Conservation (phyloP, 2,113 vertebrate species). For the Charina bottae region DNA sequence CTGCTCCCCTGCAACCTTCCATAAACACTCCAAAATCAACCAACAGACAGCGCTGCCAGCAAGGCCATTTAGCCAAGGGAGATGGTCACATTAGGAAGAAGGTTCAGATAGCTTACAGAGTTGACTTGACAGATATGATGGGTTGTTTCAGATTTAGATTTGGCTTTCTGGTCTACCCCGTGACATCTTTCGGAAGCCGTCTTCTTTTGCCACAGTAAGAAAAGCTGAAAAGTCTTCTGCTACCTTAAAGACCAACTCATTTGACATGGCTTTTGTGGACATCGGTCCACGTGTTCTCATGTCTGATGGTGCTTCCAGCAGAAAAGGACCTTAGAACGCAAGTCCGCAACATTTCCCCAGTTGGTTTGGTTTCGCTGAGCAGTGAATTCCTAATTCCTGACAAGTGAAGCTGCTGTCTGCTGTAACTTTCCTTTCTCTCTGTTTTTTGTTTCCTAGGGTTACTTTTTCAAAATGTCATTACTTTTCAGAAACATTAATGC, state of each 20-base stretch:
- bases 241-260: too few relatives aligned
- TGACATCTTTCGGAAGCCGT: not conserved
- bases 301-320: not conserved
- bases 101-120: not conserved
- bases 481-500: conserved; percentile 41
- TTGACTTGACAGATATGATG: not conserved
- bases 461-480: conserved; percentile 39
- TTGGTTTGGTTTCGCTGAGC: conserved; percentile 35
- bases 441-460: conserved; percentile 60
- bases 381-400: conserved; percentile 30
- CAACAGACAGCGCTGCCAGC: not conserved
- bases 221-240: too few relatives aligned
- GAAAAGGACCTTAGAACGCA: not conserved
- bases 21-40: too few relatives aligned
- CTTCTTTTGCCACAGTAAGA: too few relatives aligned
- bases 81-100: not conserved
- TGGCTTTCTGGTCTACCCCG: too few relatives aligned
- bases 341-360: conserved; percentile 15
- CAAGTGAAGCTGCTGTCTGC: conserved; percentile 42
- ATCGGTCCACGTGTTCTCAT: not conserved
- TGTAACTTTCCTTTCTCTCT: conserved; percentile 56
- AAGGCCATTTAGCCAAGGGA: not conserved
- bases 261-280: too few relatives aligned
- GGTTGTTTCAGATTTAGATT: not conserved
- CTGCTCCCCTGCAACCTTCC: too few relatives aligned